Evolutionary conservation across 2,797 vertebrate genomes (phyloP), one percentile per base, ranked within the genome.

Genomic region (Adrianichthys oophorus): DNA sequence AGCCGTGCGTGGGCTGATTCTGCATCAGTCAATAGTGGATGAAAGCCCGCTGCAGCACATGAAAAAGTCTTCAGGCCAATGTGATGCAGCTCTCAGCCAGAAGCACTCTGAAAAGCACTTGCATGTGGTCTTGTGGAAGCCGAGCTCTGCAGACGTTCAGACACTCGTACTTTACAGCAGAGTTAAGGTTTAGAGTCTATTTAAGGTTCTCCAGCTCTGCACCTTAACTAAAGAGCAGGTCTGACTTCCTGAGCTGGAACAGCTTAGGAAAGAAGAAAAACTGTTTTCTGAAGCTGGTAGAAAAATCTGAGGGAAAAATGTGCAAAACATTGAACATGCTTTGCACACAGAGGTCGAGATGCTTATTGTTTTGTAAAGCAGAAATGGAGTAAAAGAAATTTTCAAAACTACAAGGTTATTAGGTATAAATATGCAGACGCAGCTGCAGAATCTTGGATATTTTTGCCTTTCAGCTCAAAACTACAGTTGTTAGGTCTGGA

Each of bases 1-100:
- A 56, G 71, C 68, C 79, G 82, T 76, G 84, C 68, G 71, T 80
- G 71, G 73, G 76, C 54, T 74, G 72, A 83, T 77, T 85, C 72
- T 70, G 70, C 78, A 82, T 76, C 64, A 75, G 79, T 85, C 79
- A 59, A 77, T 82, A 75, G 70, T 76, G 82, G 68, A 80, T 81
- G 80, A 85, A 83, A 62, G 74, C 73, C 74, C 66, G 64, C 54
- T 70, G 32, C 71, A 52, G 73, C 72, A 71, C 79, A 71, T 67
- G 67, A 65, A 67, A 55, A 76, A 69, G 69, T 67, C 76, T 68
- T 58, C 52, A 16, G 67, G 70, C 73, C 56, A 77, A 56, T 77
- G 69, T 67, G 65, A 69, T 72, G 61, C 70, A 80, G 70, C 72
- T 58, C 71, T 59, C 66, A 60, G 52, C 72, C 65, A 72, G 70